phyloP scores from a whole-genome alignment of 2,797 vertebrate genomes.

The Peromyscus melanophrys region DNA sequence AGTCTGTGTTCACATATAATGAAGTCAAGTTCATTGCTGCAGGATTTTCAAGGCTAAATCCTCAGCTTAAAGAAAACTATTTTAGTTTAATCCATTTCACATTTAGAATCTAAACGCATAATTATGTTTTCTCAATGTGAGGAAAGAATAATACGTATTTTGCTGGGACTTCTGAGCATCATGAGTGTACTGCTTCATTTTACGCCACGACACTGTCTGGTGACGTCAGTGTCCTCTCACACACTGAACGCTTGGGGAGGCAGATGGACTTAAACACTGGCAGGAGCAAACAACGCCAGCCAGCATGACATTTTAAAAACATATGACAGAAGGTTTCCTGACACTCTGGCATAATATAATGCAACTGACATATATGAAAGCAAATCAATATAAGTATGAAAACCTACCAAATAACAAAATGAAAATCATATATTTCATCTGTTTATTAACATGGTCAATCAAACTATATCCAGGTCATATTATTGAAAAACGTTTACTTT shows the following conservation, averaged over 20 bases:
- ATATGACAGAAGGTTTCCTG: slow-evolving; percentile 21
- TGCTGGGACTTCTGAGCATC: not conserved
- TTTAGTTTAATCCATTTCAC: slow-evolving; percentile 61
- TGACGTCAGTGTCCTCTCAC: not conserved
- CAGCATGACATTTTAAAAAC: not conserved
- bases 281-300: not conserved
- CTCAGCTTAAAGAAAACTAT: slow-evolving; percentile 16
- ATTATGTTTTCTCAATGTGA: slow-evolving; percentile 58
- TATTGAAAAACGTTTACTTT: not conserved
- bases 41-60: slow-evolving; percentile 77
- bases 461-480: not conserved
- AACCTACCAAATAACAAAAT: not conserved
- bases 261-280: slow-evolving; percentile 23
- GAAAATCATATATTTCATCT: not conserved
- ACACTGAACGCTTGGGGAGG: not conserved
- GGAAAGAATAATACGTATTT: not conserved
- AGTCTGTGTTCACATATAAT: slow-evolving; percentile 77
- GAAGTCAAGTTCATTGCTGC: slow-evolving; percentile 13
- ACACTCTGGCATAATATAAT: slow-evolving; percentile 29
- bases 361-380: not conserved
- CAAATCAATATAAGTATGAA: slow-evolving; percentile 8
- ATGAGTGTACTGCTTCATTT: not conserved
- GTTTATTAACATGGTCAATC: not conserved
- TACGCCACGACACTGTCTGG: not conserved
- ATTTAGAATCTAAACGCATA: slow-evolving; percentile 66